Conservation (phyloP, 2,113 vertebrate genomes). For the Aspidoscelis tigris region DNA sequence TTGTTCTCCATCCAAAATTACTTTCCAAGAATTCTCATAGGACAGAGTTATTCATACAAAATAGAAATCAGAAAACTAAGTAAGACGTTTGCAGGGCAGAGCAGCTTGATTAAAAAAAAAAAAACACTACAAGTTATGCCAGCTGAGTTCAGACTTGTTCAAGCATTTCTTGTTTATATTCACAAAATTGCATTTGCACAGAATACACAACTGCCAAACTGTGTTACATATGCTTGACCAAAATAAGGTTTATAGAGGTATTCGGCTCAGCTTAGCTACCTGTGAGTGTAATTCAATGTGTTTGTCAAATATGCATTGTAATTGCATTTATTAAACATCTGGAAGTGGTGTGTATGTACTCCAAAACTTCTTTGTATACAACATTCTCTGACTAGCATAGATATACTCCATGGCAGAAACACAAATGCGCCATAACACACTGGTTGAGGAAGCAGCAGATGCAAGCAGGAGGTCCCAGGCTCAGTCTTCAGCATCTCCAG, state of each 20-base stretch:
- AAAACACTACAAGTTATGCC: constrained; percentile 41
- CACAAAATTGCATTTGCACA: background rate
- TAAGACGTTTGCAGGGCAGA: constrained; percentile 54
- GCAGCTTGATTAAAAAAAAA: constrained; percentile 57
- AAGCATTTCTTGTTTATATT: constrained; percentile 30
- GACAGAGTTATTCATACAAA: constrained; percentile 50
- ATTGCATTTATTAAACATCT: background rate
- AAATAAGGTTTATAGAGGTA: background rate
- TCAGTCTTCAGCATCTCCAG: no score
- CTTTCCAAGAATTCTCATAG: constrained; percentile 53
- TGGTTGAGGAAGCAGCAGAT: no score
- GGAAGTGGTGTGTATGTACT: background rate
- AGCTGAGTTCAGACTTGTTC: constrained; percentile 51
- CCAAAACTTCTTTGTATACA: background rate
- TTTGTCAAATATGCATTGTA: background rate
- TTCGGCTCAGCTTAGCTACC: constrained; percentile 8
- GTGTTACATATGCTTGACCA: background rate
- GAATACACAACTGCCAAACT: background rate
- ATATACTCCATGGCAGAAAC: no score
- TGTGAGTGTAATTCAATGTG: background rate
- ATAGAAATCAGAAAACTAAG: constrained; percentile 53
- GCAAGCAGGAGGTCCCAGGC: background rate
- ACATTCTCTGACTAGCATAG: background rate
- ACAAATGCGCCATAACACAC: no score
- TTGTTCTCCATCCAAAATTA: constrained; percentile 57